Conservation (phyloP, 2,113 vertebrate species). For the Cyanocitta stelleri region DNA sequence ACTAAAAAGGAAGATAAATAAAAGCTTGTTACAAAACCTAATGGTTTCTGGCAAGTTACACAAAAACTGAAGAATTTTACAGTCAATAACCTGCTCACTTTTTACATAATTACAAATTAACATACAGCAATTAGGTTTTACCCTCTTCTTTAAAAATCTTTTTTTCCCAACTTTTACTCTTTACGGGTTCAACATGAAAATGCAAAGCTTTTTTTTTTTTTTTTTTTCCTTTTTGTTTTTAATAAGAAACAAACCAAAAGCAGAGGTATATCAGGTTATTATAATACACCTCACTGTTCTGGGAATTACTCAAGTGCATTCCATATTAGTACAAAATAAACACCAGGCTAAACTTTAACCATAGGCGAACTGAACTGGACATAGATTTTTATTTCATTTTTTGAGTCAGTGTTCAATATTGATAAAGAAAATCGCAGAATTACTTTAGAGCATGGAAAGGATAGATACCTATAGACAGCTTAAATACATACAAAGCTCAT, state of each 20-base stretch:
- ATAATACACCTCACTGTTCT: conserved; percentile 61
- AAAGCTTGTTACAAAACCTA: conserved; percentile 78
- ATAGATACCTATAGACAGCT: conserved; percentile 20
- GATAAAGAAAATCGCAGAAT: conserved; percentile 6
- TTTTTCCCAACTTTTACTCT: conserved; percentile 22
- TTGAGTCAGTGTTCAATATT: not conserved
- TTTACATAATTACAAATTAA: conserved; percentile 95
- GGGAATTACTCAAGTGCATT: conserved; percentile 77
- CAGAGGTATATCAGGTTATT: conserved; percentile 73
- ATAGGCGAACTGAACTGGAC: conserved; percentile 44
- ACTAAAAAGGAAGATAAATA: conserved; percentile 90
- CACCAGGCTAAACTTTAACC: conserved; percentile 27
- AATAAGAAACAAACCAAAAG: conserved; percentile 47
- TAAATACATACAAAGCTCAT: conserved; percentile 1
- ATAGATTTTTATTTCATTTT: not conserved
- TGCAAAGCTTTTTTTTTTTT: conserved; percentile 19
- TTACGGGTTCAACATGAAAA: conserved; percentile 64
- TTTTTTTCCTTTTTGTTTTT: not conserved
- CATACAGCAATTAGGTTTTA: conserved; percentile 75
- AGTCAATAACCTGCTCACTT: conserved; percentile 77
- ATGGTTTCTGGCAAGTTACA: conserved; percentile 73
- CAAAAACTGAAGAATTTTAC: conserved; percentile 81
- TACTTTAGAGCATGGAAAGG: not conserved
- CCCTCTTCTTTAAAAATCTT: conserved; percentile 46
- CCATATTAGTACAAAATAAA: conserved; percentile 72